Conservation (phyloP, 92 coral and sea anemone species). For the Porites divaricata region DNA sequence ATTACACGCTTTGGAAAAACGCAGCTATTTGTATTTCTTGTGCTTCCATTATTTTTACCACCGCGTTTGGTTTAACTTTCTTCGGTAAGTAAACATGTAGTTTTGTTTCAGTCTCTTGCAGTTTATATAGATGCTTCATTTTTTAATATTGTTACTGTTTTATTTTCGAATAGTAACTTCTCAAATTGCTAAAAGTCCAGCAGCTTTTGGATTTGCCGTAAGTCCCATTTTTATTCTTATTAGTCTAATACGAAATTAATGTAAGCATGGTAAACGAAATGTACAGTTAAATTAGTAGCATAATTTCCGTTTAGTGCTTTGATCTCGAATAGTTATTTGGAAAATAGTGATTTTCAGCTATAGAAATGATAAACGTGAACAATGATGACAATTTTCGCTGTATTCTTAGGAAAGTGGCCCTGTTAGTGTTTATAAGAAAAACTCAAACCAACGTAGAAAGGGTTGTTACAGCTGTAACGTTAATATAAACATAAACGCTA, state of each 20-base stretch:
- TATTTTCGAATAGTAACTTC: slow-evolving; percentile 35
- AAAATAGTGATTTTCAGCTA: background rate
- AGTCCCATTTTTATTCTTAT: slow-evolving; percentile 14
- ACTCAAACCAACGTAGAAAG: background rate
- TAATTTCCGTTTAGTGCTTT: background rate
- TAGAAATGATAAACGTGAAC: no score
- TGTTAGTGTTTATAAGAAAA: background rate
- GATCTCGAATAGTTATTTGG: background rate
- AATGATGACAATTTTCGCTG: background rate
- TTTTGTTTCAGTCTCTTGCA: background rate
- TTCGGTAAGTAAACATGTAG: slow-evolving; percentile 26
- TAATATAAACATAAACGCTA: background rate
- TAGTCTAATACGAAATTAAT: background rate
- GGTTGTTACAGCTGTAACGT: background rate
- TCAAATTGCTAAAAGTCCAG: slow-evolving; percentile 54
- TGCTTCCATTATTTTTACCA: slow-evolving; percentile 22
- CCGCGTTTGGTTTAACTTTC: slow-evolving; percentile 28
- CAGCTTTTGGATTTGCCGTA: slow-evolving; percentile 79
- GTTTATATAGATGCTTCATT: no score
- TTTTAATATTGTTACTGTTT: background rate
- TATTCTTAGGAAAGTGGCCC: background rate
- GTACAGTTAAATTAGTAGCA: background rate
- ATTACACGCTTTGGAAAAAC: slow-evolving; percentile 17
- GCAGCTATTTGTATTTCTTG: slow-evolving; percentile 31
- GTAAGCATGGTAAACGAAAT: background rate